These are phyloP conservation scores for Gallirallus australis DNA, from an alignment of 2,797 vertebrate genomes.

Conservation along the genomic window DNA sequence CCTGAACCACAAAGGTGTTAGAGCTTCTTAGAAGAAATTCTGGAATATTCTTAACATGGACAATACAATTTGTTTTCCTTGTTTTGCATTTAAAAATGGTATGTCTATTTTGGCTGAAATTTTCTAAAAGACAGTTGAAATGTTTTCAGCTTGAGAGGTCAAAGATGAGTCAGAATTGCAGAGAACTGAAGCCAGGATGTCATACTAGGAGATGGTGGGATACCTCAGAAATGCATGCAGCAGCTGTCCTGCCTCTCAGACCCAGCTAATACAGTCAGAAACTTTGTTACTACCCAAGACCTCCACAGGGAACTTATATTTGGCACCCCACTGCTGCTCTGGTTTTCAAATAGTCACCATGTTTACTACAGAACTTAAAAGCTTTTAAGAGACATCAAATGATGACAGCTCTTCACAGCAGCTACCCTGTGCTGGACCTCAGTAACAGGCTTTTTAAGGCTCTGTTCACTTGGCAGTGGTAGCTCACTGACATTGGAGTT, in stretches of 20 bases:
- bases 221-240: background rate
- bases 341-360: background rate
- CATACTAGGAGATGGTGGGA: background rate
- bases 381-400: conserved; percentile 5
- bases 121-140: background rate
- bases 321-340: background rate
- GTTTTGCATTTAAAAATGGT: background rate
- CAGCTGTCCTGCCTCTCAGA: background rate
- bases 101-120: background rate
- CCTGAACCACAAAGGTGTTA: no score
- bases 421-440: background rate
- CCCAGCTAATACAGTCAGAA: background rate
- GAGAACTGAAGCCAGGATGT: background rate
- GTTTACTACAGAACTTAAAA: conserved; percentile 41
- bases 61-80: background rate
- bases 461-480: background rate
- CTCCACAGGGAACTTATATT: background rate
- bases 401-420: conserved; percentile 41
- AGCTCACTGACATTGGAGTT: background rate
- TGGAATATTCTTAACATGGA: background rate
- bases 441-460: background rate
- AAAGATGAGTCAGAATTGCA: background rate
- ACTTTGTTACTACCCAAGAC: background rate
- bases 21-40: background rate
- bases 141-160: background rate